phyloP scores from a whole-genome alignment of 2,113 vertebrate species.

The Nematolebias whitei region DNA sequence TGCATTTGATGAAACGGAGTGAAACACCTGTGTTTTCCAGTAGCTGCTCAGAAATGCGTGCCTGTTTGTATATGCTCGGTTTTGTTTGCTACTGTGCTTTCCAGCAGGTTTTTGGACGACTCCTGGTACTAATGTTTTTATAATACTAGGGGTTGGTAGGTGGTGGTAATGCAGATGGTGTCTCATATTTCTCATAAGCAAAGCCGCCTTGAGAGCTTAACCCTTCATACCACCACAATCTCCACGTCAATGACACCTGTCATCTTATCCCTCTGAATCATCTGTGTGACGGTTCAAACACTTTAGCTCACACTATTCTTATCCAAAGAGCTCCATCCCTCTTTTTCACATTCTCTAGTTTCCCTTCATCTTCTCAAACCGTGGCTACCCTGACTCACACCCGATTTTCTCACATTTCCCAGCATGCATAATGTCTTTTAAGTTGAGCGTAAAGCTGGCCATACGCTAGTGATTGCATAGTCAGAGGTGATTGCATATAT shows the following conservation, averaged over 20 bases:
- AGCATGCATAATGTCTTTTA: slow-evolving; percentile 52
- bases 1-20: slow-evolving; percentile 17
- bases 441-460: slow-evolving; percentile 50
- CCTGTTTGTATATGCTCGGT: slow-evolving; percentile 17
- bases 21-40: slow-evolving; percentile 14
- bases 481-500: slow-evolving; percentile 31
- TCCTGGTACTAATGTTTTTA: slow-evolving; percentile 68
- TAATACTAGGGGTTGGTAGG: slow-evolving; percentile 46
- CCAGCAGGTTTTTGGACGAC: slow-evolving; percentile 42
- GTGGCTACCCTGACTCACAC: slow-evolving; percentile 33
- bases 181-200: slow-evolving; percentile 64
- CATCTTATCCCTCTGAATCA: slow-evolving; percentile 61
- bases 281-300: slow-evolving; percentile 56
- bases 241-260: slow-evolving; percentile 70
- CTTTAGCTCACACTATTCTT: slow-evolving; percentile 70
- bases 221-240: slow-evolving; percentile 65
- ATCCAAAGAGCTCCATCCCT: slow-evolving; percentile 46
- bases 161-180: slow-evolving; percentile 53
- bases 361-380: slow-evolving; percentile 35
- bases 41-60: slow-evolving; percentile 30
- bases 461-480: slow-evolving; percentile 22
- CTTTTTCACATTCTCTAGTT: slow-evolving; percentile 61
- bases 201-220: slow-evolving; percentile 59
- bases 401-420: slow-evolving; percentile 45
- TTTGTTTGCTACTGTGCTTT: slow-evolving; percentile 47